A percentile compares a stretch with the other conserved stretches of the same genome.
These are phyloP conservation scores for Plagiodera versicolora DNA, from an alignment of 2,888 invertebrate genomes.

Conservation along the genomic window DNA sequence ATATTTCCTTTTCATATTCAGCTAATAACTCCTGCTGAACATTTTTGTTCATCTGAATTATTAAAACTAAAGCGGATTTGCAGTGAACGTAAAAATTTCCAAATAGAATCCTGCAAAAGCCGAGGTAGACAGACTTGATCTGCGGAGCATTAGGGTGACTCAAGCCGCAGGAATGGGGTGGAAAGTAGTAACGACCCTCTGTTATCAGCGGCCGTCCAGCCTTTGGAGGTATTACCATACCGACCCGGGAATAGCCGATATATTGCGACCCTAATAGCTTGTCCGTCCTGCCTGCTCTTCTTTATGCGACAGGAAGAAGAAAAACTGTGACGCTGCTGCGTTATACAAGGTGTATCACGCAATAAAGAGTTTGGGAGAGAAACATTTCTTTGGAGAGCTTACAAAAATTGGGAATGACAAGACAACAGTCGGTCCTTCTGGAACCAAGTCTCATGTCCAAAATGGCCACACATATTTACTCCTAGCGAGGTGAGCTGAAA, in stretches of 20 bases:
- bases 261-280: conserved; percentile 40
- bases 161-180: conserved; percentile 18
- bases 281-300: conserved; percentile 32
- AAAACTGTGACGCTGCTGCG: conserved; percentile 9
- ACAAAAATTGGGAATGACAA: too few relatives aligned
- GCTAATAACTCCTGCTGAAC: neutral
- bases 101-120: conserved; percentile 11
- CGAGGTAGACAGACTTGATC: conserved; percentile 23
- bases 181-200: conserved; percentile 51
- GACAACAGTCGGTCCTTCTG: too few relatives aligned
- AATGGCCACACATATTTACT: too few relatives aligned
- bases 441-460: too few relatives aligned
- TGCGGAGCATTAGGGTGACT: conserved; percentile 25
- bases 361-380: too few relatives aligned
- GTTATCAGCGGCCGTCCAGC: conserved; percentile 57
- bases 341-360: neutral
- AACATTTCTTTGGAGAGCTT: too few relatives aligned
- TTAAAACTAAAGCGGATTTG: conserved; percentile 21
- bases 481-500: too few relatives aligned
- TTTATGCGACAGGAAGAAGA: conserved; percentile 20
- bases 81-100: conserved; percentile 21
- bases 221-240: conserved; percentile 55
- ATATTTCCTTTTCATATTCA: neutral
- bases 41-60: conserved; percentile 20
- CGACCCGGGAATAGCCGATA: conserved; percentile 54